phyloP scores from a whole-genome alignment of 2,797 vertebrate genomes.

The Adelosebastes latens region DNA sequence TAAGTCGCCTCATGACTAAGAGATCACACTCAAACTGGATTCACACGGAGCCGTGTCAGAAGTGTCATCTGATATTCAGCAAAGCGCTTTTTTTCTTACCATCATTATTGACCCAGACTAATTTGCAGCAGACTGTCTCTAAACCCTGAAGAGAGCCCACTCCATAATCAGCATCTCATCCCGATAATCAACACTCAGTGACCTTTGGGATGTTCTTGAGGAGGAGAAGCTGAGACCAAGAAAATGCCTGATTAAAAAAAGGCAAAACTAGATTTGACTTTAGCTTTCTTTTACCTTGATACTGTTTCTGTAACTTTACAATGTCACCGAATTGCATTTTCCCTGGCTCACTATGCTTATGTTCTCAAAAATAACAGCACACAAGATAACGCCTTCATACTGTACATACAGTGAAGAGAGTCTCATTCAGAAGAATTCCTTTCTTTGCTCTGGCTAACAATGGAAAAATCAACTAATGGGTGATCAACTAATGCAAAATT shows the following conservation, averaged over 20 bases:
- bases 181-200: slow-evolving; percentile 26
- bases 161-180: slow-evolving; percentile 35
- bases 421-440: too few species aligned
- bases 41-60: not conserved
- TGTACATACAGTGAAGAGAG: too few species aligned
- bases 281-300: not conserved
- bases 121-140: slow-evolving; percentile 7
- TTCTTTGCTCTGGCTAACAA: too few species aligned
- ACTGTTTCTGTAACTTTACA: not conserved
- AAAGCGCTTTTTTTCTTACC: not conserved
- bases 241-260: not conserved
- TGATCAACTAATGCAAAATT: too few species aligned
- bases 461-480: too few species aligned
- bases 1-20: not conserved
- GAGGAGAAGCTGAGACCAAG: not conserved
- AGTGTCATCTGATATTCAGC: not conserved
- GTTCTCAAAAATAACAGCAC: too few species aligned
- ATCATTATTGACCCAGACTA: slow-evolving; percentile 2
- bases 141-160: slow-evolving; percentile 11
- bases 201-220: slow-evolving; percentile 14
- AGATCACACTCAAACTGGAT: not conserved
- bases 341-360: not conserved
- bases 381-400: too few species aligned
- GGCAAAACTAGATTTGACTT: not conserved
- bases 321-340: not conserved